Conservation (phyloP, 1,140 invertebrate species). For the Zophobas atratus region DNA sequence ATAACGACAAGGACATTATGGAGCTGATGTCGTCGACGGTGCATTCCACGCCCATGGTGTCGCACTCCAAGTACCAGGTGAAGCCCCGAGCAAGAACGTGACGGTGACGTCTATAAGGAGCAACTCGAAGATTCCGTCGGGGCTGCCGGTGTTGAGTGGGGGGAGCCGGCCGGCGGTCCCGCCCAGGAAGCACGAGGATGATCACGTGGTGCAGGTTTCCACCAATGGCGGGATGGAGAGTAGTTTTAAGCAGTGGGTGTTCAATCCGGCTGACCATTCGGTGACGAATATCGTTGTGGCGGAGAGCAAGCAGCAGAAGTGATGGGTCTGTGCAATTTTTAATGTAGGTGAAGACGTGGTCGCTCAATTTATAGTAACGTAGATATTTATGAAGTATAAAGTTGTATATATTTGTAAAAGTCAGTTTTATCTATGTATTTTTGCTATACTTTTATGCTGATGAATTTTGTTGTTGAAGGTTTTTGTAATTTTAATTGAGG, state of each 20-base stretch:
- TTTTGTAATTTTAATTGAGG: too few species aligned
- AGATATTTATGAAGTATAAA: constrained; percentile 23
- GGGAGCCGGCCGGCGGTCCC: constrained; percentile 61
- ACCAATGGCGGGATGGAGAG: constrained; percentile 63
- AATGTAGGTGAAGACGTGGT: constrained; percentile 8
- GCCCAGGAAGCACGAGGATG: constrained; percentile 58
- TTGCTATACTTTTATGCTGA: too few species aligned
- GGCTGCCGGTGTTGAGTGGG: constrained; percentile 59
- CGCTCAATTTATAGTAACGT: constrained; percentile 32
- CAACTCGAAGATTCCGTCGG: constrained; percentile 66
- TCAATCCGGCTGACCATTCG: constrained; percentile 61
- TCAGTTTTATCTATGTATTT: neutral
- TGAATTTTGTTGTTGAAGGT: too few species aligned
- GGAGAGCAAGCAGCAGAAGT: constrained; percentile 56
- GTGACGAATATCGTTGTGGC: constrained; percentile 63
- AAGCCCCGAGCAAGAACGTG: constrained; percentile 62
- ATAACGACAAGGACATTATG: constrained; percentile 64
- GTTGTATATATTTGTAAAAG: neutral
- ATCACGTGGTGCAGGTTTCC: constrained; percentile 56
- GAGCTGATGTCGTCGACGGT: constrained; percentile 63
- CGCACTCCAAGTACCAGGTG: constrained; percentile 54
- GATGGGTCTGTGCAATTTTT: constrained; percentile 19
- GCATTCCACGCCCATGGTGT: constrained; percentile 60
- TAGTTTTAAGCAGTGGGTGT: constrained; percentile 67
- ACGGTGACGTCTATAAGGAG: constrained; percentile 66